Percentiles rank a stretch among this genome's conserved stretches.
Conservation (phyloP, 2,797 vertebrate species). For the Antrozous pallidus region DNA sequence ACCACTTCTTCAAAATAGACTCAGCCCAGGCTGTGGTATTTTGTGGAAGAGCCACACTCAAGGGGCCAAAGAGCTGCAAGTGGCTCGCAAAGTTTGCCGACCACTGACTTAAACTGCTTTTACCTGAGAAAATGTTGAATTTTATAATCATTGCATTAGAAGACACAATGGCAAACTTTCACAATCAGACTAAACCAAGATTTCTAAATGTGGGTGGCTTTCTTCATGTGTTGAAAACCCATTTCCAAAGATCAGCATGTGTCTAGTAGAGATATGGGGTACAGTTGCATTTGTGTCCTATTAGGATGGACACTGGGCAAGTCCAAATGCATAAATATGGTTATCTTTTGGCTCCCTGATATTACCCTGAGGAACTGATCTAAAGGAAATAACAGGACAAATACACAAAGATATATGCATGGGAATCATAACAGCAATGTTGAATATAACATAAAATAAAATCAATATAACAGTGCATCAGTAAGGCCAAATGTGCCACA, state of each 20-base stretch:
- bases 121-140: background rate
- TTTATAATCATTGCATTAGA: background rate
- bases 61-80: too few relatives aligned
- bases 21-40: too few relatives aligned
- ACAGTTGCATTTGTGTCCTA: background rate
- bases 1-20: too few relatives aligned
- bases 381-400: background rate
- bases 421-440: background rate
- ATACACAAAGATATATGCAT: background rate
- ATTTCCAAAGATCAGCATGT: background rate
- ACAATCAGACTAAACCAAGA: background rate
- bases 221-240: background rate
- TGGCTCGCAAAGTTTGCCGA: too few relatives aligned
- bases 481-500: background rate
- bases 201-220: background rate
- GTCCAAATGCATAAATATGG: background rate
- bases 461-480: background rate
- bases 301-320: background rate
- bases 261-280: background rate
- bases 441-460: background rate
- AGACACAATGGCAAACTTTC: background rate
- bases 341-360: background rate
- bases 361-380: background rate
- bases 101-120: background rate
- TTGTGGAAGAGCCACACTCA: too few relatives aligned